A percentile compares a stretch with the other conserved stretches of the same genome.
phyloP scores from a whole-genome alignment of 1,140 invertebrate genomes.

The Hydropsyche tenuis region DNA sequence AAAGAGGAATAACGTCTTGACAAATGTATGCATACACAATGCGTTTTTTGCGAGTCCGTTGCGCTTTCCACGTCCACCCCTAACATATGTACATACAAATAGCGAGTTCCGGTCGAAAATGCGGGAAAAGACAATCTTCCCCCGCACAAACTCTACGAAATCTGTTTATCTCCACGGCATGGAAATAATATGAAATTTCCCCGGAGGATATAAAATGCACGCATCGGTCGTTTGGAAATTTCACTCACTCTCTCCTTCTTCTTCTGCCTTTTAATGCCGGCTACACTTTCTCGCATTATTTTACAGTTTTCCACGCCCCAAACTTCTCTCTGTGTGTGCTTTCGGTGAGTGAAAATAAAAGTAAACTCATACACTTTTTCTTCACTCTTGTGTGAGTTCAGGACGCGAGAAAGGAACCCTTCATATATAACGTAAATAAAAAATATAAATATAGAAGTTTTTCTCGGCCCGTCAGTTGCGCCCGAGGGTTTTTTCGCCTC shows the following conservation, averaged over 20 bases:
- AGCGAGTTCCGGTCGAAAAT: too few species aligned
- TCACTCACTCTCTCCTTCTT: background rate
- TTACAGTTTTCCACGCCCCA: conserved; percentile 18
- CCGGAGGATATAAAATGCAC: conserved; percentile 48
- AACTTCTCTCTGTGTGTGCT: background rate
- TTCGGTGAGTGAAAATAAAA: background rate
- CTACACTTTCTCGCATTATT: conserved; percentile 45
- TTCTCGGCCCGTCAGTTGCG: background rate
- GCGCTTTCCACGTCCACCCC: too few species aligned
- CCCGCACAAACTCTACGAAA: background rate
- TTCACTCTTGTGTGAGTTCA: too few species aligned
- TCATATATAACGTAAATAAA: too few species aligned
- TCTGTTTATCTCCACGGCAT: conserved; percentile 27
- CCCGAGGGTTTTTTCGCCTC: conserved; percentile 3
- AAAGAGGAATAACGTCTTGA: too few species aligned
- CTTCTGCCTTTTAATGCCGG: conserved; percentile 38
- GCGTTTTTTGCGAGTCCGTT: too few species aligned
- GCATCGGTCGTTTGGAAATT: conserved; percentile 40
- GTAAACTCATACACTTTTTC: background rate
- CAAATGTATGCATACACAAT: too few species aligned
- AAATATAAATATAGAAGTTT: conserved; percentile 5
- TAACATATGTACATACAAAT: too few species aligned
- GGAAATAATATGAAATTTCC: conserved; percentile 34
- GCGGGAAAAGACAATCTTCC: too few species aligned
- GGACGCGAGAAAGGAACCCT: too few species aligned